These are phyloP conservation scores for Callyntrura sp. DNA, from an alignment of 2,888 invertebrate species.

Conservation along the genomic window DNA sequence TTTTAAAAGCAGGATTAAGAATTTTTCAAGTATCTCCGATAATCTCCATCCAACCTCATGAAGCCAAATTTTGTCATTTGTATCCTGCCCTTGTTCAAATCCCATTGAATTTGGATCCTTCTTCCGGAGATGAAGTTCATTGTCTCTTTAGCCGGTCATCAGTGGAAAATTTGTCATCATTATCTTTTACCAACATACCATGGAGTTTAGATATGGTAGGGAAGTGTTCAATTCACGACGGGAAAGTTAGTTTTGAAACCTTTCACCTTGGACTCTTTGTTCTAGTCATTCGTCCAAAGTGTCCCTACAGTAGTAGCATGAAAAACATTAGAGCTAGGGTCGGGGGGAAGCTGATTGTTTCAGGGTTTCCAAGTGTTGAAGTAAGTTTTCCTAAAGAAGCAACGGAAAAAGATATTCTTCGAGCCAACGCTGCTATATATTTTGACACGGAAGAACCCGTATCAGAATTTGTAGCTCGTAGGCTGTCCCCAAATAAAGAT, in stretches of 20 bases:
- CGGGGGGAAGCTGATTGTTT: constrained; percentile 82
- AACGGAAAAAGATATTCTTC: constrained; percentile 82
- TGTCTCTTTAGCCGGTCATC: constrained; percentile 83
- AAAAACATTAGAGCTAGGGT: constrained; percentile 78
- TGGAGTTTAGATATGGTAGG: constrained; percentile 44
- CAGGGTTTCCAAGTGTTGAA: constrained; percentile 84
- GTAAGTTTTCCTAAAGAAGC: constrained; percentile 84
- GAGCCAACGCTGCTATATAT: constrained; percentile 83
- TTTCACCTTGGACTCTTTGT: constrained; percentile 84
- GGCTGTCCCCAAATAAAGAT: neutral
- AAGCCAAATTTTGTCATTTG: constrained; percentile 82
- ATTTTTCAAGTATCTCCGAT: constrained; percentile 83
- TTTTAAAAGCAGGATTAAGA: constrained; percentile 72
- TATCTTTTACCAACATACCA: neutral
- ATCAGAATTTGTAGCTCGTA: constrained; percentile 52
- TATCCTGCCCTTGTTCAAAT: constrained; percentile 83
- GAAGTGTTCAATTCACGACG: constrained; percentile 42
- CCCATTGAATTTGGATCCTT: constrained; percentile 82
- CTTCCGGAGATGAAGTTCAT: constrained; percentile 79
- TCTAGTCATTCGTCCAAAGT: constrained; percentile 83
- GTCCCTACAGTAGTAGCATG: constrained; percentile 75
- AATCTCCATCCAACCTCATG: constrained; percentile 84
- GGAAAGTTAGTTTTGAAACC: constrained; percentile 62
- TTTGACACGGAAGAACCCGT: constrained; percentile 82
- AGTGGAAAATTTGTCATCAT: constrained; percentile 53